phyloP scores from a whole-genome alignment of 2,113 vertebrate species.

The Isurus oxyrinchus region DNA sequence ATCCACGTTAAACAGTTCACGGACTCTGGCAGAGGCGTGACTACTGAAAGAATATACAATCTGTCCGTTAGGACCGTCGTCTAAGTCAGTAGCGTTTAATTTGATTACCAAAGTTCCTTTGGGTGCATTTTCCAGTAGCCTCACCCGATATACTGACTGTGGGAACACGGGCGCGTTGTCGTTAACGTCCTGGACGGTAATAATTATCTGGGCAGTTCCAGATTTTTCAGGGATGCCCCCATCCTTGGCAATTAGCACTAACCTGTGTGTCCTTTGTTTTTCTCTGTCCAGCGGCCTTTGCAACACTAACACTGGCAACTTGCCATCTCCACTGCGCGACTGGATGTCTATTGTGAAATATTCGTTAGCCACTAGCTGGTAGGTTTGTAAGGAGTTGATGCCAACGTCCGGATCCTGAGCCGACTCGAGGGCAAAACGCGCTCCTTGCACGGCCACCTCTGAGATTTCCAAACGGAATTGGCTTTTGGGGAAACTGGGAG shows the following conservation, averaged over 20 bases:
- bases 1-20: constrained; percentile 59
- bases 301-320: constrained; percentile 34
- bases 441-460: constrained; percentile 35
- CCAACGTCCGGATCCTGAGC: constrained; percentile 65
- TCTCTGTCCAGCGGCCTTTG: constrained; percentile 43
- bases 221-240: constrained; percentile 44
- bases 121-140: constrained; percentile 37
- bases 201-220: constrained; percentile 42
- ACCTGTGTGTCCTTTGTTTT: constrained; percentile 34
- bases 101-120: constrained; percentile 40
- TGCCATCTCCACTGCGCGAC: constrained; percentile 40
- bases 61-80: constrained; percentile 41
- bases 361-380: constrained; percentile 45
- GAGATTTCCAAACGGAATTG: constrained; percentile 52
- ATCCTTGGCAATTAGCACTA: constrained; percentile 43
- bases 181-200: constrained; percentile 43
- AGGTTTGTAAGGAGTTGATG: constrained; percentile 53
- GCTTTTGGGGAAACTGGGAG: constrained; percentile 42
- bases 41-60: constrained; percentile 41
- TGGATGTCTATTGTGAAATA: constrained; percentile 50
- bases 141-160: constrained; percentile 38
- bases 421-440: constrained; percentile 58
- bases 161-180: constrained; percentile 44
- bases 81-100: constrained; percentile 44
- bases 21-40: constrained; percentile 60